Base-by-base conservation (phyloP, 2,888 invertebrate genomes). In the Dasypolia templi region DNA sequence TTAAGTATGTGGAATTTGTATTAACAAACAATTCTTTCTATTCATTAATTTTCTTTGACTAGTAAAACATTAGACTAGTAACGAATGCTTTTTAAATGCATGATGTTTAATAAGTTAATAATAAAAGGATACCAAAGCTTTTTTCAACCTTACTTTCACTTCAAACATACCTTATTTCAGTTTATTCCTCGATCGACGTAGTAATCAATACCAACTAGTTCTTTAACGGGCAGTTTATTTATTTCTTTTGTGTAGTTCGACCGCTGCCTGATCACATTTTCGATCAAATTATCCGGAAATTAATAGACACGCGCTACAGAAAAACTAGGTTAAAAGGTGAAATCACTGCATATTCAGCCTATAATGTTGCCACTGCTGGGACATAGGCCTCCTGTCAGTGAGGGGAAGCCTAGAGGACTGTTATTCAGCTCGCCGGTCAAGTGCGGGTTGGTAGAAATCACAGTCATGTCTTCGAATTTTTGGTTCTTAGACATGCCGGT, bases 271-370 rank as follows among this genome's bases (percentile, higher is more conserved):
- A 26, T 56, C 62, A 79, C 32, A 65, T 46, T n/a, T n/a, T n/a
- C n/a, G n/a, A n/a, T n/a, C n/a, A n/a, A 49, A 35, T 5, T 35
- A 39, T 53, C 51, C 61, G 12, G 62, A 14, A 81, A 79, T 81
- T 69, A 75, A 65, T 65, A 62, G 46, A 56, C 44, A 75, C 17
- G 29, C 42, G 7, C 29, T 29, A 68, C 59, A 65, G 65, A 65
- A 14, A 17, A 78, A 64, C 55, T 61, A 56, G 49, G 44, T 68
- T 35, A 44, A 11, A 58, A 11, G n/a, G 51, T 61, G 12, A 68
- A 68, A 44, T n/a, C 9, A 39, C 39, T 39, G 39, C 39, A 39
- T 39, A 39, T 9, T 39, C 39, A 39, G 39, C 39, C 39, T 39
- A 39, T 39, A 39, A 9, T 39, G 35, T 35, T 35, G 6, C 35